Evolutionary conservation across 2,888 invertebrate genomes (phyloP).

Genomic region (Drosophila aldrichi): DNA sequence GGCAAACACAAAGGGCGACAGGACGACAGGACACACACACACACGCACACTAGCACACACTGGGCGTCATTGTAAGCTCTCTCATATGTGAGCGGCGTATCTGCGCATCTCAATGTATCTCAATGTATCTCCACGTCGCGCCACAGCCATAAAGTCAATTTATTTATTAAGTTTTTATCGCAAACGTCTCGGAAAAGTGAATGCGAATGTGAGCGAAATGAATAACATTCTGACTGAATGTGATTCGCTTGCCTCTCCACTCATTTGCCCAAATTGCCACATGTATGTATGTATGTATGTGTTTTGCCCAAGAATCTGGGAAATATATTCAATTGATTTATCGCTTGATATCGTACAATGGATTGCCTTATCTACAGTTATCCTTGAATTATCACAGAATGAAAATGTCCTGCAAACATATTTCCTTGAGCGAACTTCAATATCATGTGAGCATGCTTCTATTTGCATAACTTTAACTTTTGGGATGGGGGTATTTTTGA

Average conservation of each 20-base stretch:
- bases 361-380: neutral
- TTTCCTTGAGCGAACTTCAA: neutral
- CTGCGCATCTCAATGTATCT: conserved; percentile 42
- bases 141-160: conserved; percentile 79
- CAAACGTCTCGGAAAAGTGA: conserved; percentile 68
- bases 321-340: conserved; percentile 7
- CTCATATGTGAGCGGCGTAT: conserved; percentile 22
- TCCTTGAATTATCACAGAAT: neutral
- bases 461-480: neutral
- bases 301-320: neutral
- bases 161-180: conserved; percentile 81
- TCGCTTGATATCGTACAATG: neutral
- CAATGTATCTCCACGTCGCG: conserved; percentile 56
- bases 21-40: conserved; percentile 27
- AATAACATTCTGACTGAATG: conserved; percentile 44
- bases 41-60: neutral
- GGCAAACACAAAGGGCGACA: conserved; percentile 71
- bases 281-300: neutral
- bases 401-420: neutral
- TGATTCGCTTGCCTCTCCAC: conserved; percentile 6
- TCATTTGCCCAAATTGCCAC: neutral
- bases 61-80: conserved; percentile 42
- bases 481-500: neutral
- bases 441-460: neutral
- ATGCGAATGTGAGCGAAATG: conserved; percentile 16